These are phyloP conservation scores for Panagrolaimus sp. DNA, from an alignment of 1,140 invertebrate genomes.

Conservation along the genomic window DNA sequence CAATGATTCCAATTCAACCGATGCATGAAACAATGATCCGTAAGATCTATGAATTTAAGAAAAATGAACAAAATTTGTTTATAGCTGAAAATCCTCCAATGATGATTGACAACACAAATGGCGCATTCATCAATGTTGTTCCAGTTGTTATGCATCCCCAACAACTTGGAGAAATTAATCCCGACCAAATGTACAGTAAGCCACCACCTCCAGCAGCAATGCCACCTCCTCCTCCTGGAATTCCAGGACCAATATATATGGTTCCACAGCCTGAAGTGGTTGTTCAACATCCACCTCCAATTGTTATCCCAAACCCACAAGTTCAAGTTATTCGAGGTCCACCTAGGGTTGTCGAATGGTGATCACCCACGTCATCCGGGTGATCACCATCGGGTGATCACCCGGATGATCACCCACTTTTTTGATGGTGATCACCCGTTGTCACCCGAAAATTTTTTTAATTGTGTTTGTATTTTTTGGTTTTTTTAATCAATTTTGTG, in stretches of 20 bases:
- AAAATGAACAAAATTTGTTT: neutral
- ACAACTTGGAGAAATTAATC: neutral
- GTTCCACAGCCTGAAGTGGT: neutral
- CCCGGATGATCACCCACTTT: no score
- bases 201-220: neutral
- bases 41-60: neutral
- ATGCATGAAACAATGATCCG: neutral
- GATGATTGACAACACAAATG: slow-evolving; percentile 1
- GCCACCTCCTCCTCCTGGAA: neutral
- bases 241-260: neutral
- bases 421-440: no score
- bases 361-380: no score
- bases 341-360: no score
- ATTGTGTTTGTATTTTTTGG: no score
- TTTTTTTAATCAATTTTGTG: no score
- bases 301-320: neutral
- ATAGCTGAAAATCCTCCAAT: neutral
- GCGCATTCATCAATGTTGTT: neutral
- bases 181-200: neutral
- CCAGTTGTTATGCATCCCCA: slow-evolving; percentile 6
- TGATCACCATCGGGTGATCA: no score
- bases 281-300: neutral
- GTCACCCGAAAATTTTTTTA: no score
- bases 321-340: neutral
- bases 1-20: neutral